These are phyloP conservation scores for Pseudanteris insignis DNA, from an alignment of 2,888 invertebrate species.

Conservation along the genomic window DNA sequence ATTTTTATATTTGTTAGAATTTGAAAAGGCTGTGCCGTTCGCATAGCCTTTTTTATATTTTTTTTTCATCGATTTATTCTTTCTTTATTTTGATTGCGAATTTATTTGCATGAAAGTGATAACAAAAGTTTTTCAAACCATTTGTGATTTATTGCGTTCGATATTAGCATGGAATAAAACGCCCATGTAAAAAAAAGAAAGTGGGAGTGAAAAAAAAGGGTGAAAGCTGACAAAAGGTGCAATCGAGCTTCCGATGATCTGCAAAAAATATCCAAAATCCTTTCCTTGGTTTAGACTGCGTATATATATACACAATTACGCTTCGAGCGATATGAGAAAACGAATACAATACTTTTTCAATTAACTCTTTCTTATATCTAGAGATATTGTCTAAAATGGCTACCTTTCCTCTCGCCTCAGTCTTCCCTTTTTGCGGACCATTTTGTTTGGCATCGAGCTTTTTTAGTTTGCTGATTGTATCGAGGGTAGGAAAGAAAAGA, in stretches of 20 bases:
- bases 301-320: slow-evolving; percentile 30
- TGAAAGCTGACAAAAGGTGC: slow-evolving; percentile 14
- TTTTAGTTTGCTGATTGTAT: slow-evolving; percentile 24
- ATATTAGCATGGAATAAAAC: no score
- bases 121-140: no score
- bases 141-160: no score
- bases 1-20: no score
- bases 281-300: slow-evolving; percentile 14
- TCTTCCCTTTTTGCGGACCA: slow-evolving; percentile 7
- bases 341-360: slow-evolving; percentile 45
- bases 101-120: no score
- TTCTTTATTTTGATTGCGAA: no score
- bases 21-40: no score
- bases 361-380: no score
- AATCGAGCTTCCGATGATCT: slow-evolving; percentile 13
- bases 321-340: slow-evolving; percentile 24
- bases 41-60: no score
- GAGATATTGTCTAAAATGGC: no score
- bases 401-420: slow-evolving; percentile 10
- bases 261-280: slow-evolving; percentile 31
- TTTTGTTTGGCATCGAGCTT: slow-evolving; percentile 19
- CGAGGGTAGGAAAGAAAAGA: no score
- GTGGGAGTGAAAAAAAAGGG: slow-evolving; percentile 10
- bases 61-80: no score
- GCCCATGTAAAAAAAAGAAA: slow-evolving; percentile 1